phyloP scores from a whole-genome alignment of 2,797 vertebrate genomes.

The Microchirus variegatus region DNA sequence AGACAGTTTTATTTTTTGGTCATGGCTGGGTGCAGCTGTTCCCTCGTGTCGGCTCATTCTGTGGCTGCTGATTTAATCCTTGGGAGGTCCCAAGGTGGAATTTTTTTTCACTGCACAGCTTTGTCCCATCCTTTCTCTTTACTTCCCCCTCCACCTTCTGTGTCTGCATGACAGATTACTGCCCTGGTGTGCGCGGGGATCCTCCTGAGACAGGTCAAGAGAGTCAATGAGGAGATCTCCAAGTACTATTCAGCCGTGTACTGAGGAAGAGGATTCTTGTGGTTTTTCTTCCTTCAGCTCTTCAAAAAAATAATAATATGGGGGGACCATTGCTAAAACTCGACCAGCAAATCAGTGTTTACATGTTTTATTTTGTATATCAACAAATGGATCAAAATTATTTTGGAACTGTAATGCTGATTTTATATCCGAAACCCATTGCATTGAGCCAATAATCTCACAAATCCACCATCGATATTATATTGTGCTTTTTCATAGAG shows the following conservation, averaged over 20 bases:
- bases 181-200: conserved; percentile 52
- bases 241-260: conserved; percentile 42
- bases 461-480: neutral
- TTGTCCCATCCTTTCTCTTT: conserved; percentile 21
- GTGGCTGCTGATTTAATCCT: conserved; percentile 18
- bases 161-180: conserved; percentile 53
- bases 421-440: neutral
- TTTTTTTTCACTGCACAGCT: neutral
- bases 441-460: neutral
- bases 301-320: neutral
- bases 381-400: conserved; percentile 8
- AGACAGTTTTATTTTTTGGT: neutral
- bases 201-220: conserved; percentile 60
- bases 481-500: neutral
- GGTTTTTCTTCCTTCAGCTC: neutral
- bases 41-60: neutral
- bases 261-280: conserved; percentile 19
- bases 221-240: neutral
- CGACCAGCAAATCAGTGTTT: conserved; percentile 15
- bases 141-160: conserved; percentile 30
- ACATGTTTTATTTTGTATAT: conserved; percentile 9
- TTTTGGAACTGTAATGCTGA: neutral
- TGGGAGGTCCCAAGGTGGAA: neutral
- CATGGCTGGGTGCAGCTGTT: neutral
- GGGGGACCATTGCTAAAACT: conserved; percentile 9